These are phyloP conservation scores for Musca vetustissima DNA, from an alignment of 1,140 invertebrate genomes.

Conservation along the genomic window DNA sequence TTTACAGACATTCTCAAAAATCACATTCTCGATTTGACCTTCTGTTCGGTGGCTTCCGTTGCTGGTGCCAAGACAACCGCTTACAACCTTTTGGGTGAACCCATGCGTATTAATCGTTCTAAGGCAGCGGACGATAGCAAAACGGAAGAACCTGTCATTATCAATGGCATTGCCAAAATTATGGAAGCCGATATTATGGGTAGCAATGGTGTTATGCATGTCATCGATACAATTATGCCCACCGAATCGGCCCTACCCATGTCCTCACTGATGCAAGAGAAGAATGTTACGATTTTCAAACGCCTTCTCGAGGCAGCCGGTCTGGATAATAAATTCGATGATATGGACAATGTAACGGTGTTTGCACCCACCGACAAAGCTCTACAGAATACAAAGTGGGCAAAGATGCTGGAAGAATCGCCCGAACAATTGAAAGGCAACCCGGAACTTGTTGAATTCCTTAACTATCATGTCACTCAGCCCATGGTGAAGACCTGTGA, in stretches of 20 bases:
- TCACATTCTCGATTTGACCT: conserved; percentile 67
- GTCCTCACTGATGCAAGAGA: conserved; percentile 54
- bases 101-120: conserved; percentile 60
- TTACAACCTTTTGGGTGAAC: conserved; percentile 60
- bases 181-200: conserved; percentile 60
- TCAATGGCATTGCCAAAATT: conserved; percentile 57
- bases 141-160: conserved; percentile 41
- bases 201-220: conserved; percentile 70
- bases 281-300: conserved; percentile 59
- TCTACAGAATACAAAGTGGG: conserved; percentile 56
- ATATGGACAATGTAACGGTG: conserved; percentile 63
- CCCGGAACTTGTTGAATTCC: conserved; percentile 58
- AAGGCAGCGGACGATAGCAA: conserved; percentile 33
- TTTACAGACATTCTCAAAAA: conserved; percentile 63
- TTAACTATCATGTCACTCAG: conserved; percentile 62
- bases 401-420: conserved; percentile 53
- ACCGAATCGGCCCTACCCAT: conserved; percentile 60
- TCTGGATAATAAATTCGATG: conserved; percentile 60
- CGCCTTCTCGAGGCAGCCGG: conserved; percentile 59
- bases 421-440: conserved; percentile 52
- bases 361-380: conserved; percentile 68
- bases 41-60: conserved; percentile 65
- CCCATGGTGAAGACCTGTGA: conserved; percentile 58
- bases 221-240: conserved; percentile 67
- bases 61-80: conserved; percentile 59